phyloP scores from a whole-genome alignment of 2,113 vertebrate genomes.

The Entomyzon cyanotis region DNA sequence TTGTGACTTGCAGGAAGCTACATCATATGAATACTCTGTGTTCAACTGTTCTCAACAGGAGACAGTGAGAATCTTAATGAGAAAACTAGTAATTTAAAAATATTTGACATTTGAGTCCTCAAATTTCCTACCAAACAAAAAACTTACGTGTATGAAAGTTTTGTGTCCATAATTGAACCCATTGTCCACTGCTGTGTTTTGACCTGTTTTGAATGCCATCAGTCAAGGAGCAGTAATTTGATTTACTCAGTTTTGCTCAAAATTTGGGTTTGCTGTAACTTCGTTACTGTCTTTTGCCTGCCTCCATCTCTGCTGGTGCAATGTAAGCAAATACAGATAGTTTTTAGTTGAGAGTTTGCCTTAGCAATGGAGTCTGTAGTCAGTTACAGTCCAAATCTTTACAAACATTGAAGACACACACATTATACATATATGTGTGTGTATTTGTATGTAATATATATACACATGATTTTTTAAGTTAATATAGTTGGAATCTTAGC shows the following conservation, averaged over 20 bases:
- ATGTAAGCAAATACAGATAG: not conserved
- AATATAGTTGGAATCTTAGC: not conserved
- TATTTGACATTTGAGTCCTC: not conserved
- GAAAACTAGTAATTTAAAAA: not conserved
- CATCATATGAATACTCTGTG: not conserved
- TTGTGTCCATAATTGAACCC: not conserved
- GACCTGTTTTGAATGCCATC: not conserved
- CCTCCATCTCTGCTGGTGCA: not conserved
- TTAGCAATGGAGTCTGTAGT: not conserved
- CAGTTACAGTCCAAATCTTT: not conserved
- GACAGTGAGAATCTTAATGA: not conserved
- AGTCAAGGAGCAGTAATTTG: not conserved
- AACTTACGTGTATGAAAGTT: not conserved
- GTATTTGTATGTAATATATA: not conserved
- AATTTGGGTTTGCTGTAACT: not conserved
- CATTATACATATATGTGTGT: rapidly evolving
- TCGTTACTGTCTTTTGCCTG: not conserved
- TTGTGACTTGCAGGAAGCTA: not conserved
- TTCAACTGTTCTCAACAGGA: not conserved
- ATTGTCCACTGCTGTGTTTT: not conserved
- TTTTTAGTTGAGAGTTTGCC: not conserved
- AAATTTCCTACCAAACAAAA: not conserved
- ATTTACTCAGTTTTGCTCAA: not conserved
- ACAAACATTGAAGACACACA: not conserved
- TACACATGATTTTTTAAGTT: not conserved